Evolutionary conservation across 2,113 vertebrate genomes (phyloP).

Genomic region (Lanius collurio): DNA sequence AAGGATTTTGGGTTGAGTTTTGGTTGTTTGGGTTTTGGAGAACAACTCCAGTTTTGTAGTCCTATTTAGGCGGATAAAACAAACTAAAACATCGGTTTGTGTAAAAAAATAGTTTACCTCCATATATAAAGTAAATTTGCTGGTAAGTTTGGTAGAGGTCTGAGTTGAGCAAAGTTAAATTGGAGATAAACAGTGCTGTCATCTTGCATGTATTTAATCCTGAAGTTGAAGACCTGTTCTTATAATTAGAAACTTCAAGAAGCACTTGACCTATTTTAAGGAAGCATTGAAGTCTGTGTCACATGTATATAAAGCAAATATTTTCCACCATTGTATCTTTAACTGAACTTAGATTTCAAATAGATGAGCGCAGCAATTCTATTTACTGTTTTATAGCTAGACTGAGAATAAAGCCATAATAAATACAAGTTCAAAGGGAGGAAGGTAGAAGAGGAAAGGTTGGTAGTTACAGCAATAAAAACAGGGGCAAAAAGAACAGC

Average conservation of each 20-base stretch:
- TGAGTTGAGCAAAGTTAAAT: neutral
- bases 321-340: slow-evolving; percentile 8
- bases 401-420: slow-evolving; percentile 71
- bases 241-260: slow-evolving; percentile 65
- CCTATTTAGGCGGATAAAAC: neutral
- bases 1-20: neutral
- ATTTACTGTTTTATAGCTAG: slow-evolving; percentile 49
- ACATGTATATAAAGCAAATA: slow-evolving; percentile 2
- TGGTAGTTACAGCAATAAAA: slow-evolving; percentile 76
- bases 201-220: neutral
- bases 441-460: slow-evolving; percentile 63
- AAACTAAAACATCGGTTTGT: neutral
- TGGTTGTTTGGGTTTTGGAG: neutral
- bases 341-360: neutral
- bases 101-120: neutral
- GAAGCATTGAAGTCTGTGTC: neutral
- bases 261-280: slow-evolving; percentile 37
- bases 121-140: neutral
- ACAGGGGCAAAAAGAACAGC: slow-evolving; percentile 74
- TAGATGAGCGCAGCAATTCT: slow-evolving; percentile 10
- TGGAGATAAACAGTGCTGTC: slow-evolving; percentile 9
- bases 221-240: slow-evolving; percentile 27
- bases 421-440: slow-evolving; percentile 71
- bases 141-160: neutral
- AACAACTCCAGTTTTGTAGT: neutral